Percentiles rank a stretch among this genome's conserved stretches.
Evolutionary conservation across 2,113 vertebrate genomes (phyloP).

Genomic region (Periophthalmodon schlosseri): DNA sequence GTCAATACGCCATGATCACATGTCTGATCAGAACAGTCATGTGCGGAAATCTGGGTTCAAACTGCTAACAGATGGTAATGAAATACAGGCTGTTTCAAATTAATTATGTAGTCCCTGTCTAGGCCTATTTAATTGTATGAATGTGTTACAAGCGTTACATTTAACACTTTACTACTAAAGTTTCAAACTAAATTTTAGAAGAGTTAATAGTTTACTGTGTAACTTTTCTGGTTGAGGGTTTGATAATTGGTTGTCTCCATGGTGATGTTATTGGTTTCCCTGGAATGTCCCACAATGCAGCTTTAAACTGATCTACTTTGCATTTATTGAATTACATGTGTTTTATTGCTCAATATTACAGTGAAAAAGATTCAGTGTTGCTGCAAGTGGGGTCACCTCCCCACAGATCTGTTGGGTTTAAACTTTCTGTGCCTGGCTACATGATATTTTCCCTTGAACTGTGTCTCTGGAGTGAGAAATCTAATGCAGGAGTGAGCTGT

Average conservation of each 20-base stretch:
- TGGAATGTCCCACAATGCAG: too few species aligned
- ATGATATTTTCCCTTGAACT: neutral
- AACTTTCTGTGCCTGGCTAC: neutral
- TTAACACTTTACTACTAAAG: too few species aligned
- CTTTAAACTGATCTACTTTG: too few species aligned
- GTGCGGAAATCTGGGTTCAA: neutral
- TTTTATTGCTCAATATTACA: too few species aligned
- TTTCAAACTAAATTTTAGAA: too few species aligned
- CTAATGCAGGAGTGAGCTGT: slow-evolving; percentile 17
- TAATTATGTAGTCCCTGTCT: neutral
- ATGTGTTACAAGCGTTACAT: neutral
- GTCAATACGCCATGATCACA: slow-evolving; percentile 38
- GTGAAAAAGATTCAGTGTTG: too few species aligned
- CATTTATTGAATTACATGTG: too few species aligned
- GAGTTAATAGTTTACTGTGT: too few species aligned
- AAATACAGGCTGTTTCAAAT: neutral
- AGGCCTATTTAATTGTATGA: neutral
- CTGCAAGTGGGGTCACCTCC: too few species aligned
- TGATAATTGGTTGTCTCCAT: too few species aligned
- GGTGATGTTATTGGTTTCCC: too few species aligned
- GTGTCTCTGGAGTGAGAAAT: slow-evolving; percentile 11
- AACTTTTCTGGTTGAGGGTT: too few species aligned
- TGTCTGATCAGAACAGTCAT: slow-evolving; percentile 23
- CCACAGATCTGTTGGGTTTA: neutral
- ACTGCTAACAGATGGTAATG: neutral